Conservation (phyloP, 2,113 vertebrate species). For the Mormoops blainvillei region DNA sequence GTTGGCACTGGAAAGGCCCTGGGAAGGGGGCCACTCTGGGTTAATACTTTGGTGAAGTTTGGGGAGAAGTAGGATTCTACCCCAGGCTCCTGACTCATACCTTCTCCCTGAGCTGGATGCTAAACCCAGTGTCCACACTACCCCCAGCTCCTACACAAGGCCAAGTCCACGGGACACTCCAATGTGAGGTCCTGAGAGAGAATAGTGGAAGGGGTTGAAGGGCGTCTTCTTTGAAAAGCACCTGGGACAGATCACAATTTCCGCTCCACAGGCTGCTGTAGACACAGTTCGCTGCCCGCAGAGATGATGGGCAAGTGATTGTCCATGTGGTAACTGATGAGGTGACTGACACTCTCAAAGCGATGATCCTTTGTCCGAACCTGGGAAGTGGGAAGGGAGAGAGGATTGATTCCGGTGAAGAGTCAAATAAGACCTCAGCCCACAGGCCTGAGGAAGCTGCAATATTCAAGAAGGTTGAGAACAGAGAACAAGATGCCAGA, state of each 20-base stretch:
- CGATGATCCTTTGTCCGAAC: constrained; percentile 97
- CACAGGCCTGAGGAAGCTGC: neutral
- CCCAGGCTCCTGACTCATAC: constrained; percentile 42
- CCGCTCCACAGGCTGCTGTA: constrained; percentile 95
- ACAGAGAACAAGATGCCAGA: neutral
- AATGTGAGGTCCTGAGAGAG: constrained; percentile 29
- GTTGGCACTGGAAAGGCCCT: constrained; percentile 65
- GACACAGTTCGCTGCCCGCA: constrained; percentile 95
- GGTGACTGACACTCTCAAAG: constrained; percentile 96
- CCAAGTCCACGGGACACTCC: neutral
- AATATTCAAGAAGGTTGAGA: neutral
- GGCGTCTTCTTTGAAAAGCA: neutral
- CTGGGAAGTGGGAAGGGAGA: constrained; percentile 74
- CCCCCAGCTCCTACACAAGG: neutral
- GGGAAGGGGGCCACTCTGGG: constrained; percentile 36
- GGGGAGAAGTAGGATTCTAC: constrained; percentile 42
- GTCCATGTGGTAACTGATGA: constrained; percentile 99
- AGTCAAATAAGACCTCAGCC: neutral
- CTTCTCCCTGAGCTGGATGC: neutral
- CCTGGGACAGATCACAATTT: constrained; percentile 79
- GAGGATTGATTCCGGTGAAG: neutral
- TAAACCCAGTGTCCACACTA: neutral
- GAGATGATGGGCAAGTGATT: constrained; percentile 98
- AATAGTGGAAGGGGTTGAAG: neutral
- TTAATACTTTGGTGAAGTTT: constrained; percentile 67